These are phyloP conservation scores for Verasper variegatus DNA, from an alignment of 2,113 vertebrate species.

Conservation along the genomic window DNA sequence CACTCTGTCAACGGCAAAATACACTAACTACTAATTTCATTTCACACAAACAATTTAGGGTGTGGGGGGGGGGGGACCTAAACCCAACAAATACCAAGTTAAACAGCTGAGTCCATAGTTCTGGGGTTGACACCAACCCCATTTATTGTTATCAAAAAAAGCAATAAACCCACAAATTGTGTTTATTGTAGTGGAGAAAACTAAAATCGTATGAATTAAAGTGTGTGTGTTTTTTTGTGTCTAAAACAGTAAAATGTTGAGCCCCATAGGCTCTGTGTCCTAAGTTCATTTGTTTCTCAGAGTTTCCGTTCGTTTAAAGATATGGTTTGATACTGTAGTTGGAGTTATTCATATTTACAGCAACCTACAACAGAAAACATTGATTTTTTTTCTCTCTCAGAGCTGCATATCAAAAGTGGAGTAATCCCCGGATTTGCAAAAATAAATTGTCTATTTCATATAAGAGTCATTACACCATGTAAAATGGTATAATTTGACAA, in stretches of 20 bases:
- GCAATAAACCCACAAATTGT: too few species aligned
- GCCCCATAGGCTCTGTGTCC: too few species aligned
- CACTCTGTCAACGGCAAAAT: constrained; percentile 12
- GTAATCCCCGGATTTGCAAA: background rate
- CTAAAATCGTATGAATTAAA: too few species aligned
- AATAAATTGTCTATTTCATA: background rate
- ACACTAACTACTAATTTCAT: background rate
- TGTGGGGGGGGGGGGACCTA: too few species aligned
- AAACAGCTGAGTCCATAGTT: too few species aligned
- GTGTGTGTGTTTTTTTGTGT: too few species aligned
- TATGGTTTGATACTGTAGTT: background rate
- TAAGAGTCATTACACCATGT: background rate
- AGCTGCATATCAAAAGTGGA: background rate
- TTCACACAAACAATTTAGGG: background rate
- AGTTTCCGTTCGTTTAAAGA: background rate
- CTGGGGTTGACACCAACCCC: too few species aligned
- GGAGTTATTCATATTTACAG: background rate
- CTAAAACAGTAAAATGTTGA: too few species aligned
- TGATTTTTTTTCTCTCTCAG: background rate
- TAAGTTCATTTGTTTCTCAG: too few species aligned
- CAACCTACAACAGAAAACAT: background rate
- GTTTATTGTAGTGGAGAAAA: too few species aligned
- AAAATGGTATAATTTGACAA: background rate
- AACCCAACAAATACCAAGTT: background rate
- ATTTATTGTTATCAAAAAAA: too few species aligned